Base-by-base conservation (phyloP, 2,888 invertebrate species). In the Harpagoxenus sublaevis region DNA sequence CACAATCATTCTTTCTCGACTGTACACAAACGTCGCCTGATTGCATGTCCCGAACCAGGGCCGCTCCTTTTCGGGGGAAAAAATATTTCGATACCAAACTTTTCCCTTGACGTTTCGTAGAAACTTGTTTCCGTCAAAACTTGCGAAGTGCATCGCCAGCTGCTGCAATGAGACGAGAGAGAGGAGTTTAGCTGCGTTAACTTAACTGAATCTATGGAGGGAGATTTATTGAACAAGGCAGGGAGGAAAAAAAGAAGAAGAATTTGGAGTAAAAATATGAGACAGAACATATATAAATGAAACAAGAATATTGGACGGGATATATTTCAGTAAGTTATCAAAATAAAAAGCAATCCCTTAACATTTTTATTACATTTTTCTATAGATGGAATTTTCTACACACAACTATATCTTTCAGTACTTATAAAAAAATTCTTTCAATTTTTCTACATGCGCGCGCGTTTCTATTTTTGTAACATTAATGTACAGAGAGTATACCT, bases 1-100 rank as follows among this genome's bases (percentile, higher is more conserved):
- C 28, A 73, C 79, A 81, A 81, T 81, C 60, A 81, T 81, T 62
- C 73, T 39, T 62, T 79, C 60, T 81, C 71, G 71, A 48, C 48
- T 39, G 60, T 51, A 39, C 23, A 81, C 79, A 71, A 81, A 71
- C 39, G 39, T n/a, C 15, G 45, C n/a, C 79, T 81, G 79, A 81
- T 81, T 81, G 79, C 79, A 39, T 42, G 78, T 31, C n/a, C n/a
- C 35, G 39, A 48, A 79, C 12, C 39, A 57, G 8, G 42, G 8
- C 18, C 48, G 10, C 18, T 42, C n/a, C 23, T 81, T 81, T 81
- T 62, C 39, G 48, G 18, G 4, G n/a, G 18, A 15, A 45, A 78
- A 79, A 79, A 68, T 65, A 65, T n/a, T 53, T n/a, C 18, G 65
- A 57, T 78, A 57, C 45, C 23, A n/a, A n/a, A 28, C 48, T 45